Percentiles rank a stretch among this genome's conserved stretches.
phyloP scores from a whole-genome alignment of 1,140 invertebrate genomes.

The Orius laevigatus region DNA sequence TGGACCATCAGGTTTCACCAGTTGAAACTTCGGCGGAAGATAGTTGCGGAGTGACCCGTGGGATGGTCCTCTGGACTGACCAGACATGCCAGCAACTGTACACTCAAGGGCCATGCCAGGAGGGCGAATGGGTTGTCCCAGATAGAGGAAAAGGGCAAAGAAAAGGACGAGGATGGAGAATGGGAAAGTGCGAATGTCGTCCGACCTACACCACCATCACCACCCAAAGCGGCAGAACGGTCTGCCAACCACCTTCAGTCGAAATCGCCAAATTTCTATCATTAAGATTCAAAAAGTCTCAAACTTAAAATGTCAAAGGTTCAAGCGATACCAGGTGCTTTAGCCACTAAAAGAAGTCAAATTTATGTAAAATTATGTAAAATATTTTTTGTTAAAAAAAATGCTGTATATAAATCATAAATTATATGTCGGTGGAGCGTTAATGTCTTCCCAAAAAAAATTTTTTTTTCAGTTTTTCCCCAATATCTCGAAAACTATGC shows the following conservation, averaged over 20 bases:
- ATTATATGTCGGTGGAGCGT: too few species aligned
- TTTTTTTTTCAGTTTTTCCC: too few species aligned
- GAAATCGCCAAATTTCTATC: constrained; percentile 30
- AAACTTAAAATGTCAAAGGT: too few species aligned
- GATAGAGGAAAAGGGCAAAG: constrained; percentile 25
- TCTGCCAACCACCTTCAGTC: constrained; percentile 31
- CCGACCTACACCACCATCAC: constrained; percentile 39
- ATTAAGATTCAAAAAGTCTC: too few species aligned
- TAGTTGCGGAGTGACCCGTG: constrained; percentile 16
- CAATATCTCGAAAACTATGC: too few species aligned
- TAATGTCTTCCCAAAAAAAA: too few species aligned
- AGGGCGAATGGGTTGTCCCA: constrained; percentile 53
- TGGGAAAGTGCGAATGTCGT: constrained; percentile 44
- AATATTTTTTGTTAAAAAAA: too few species aligned
- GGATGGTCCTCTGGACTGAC: constrained; percentile 19
- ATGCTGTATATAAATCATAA: too few species aligned
- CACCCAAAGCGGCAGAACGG: constrained; percentile 24
- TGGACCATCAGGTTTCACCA: background rate
- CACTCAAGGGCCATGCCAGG: constrained; percentile 40
- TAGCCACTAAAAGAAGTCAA: too few species aligned
- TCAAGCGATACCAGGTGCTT: too few species aligned
- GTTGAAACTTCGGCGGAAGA: constrained; percentile 9
- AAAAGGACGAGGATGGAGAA: constrained; percentile 22
- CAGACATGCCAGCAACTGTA: constrained; percentile 21
- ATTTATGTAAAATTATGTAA: too few species aligned